A percentile compares a stretch with the other conserved stretches of the same genome.
These are phyloP conservation scores for Zelleria hepariella DNA, from an alignment of 2,888 invertebrate genomes.

Conservation along the genomic window DNA sequence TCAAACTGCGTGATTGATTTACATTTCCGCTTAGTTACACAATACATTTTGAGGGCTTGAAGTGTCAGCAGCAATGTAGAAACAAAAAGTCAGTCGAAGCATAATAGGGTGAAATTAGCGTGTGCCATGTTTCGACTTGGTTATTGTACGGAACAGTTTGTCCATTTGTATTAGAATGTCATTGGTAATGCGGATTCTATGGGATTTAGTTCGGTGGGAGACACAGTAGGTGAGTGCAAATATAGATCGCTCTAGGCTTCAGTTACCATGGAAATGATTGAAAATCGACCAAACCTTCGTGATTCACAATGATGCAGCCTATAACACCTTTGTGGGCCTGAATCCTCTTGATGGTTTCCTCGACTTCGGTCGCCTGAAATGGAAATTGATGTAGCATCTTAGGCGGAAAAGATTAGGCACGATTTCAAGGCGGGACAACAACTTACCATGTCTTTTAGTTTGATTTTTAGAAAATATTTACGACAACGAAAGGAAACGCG, in stretches of 20 bases:
- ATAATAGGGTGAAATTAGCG: too few relatives aligned
- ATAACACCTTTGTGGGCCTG: constrained; percentile 97
- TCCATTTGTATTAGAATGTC: too few relatives aligned
- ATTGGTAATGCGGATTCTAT: too few relatives aligned
- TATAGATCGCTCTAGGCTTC: background rate
- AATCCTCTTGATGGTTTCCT: constrained; percentile 97
- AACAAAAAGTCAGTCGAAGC: too few relatives aligned
- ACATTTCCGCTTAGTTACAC: too few relatives aligned
- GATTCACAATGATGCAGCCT: constrained; percentile 96
- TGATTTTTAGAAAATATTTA: background rate
- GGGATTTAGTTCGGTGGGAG: too few relatives aligned
- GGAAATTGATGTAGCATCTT: background rate
- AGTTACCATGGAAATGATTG: constrained; percentile 24
- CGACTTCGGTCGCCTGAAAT: constrained; percentile 86
- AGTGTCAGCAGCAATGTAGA: too few relatives aligned
- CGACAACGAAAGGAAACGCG: background rate
- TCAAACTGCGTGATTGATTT: too few relatives aligned
- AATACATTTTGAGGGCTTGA: too few relatives aligned
- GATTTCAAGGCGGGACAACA: background rate
- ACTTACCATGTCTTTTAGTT: background rate
- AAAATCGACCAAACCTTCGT: constrained; percentile 83
- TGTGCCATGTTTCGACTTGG: too few relatives aligned
- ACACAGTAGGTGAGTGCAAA: too few relatives aligned
- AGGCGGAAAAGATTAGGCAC: background rate
- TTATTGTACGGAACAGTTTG: too few relatives aligned